Conservation (phyloP, 92 coral and sea anemone genomes). For the Phenganax marumi region DNA sequence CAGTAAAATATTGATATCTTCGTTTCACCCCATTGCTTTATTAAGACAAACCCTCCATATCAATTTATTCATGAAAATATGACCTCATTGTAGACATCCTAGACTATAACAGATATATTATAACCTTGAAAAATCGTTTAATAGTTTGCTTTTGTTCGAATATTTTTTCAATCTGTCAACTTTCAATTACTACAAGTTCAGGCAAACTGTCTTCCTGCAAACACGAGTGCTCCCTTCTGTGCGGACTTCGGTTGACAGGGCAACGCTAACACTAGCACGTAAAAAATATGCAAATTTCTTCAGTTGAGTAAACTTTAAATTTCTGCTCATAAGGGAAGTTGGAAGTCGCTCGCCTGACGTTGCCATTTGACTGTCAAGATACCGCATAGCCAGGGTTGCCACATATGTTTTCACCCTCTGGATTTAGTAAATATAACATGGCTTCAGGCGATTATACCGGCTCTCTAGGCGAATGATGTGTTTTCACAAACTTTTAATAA, state of each 20-base stretch:
- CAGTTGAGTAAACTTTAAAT: background rate
- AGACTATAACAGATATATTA: background rate
- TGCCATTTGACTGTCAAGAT: constrained; percentile 8
- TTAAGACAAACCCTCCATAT: background rate
- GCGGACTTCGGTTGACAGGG: constrained; percentile 32
- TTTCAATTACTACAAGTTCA: background rate
- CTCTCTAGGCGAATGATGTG: background rate
- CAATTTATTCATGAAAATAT: background rate
- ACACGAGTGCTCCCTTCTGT: background rate
- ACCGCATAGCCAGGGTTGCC: background rate
- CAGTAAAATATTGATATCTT: background rate
- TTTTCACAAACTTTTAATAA: background rate
- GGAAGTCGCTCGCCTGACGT: background rate
- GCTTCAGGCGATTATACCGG: background rate
- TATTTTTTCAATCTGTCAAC: background rate
- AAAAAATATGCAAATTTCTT: constrained; percentile 34
- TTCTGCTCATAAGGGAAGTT: constrained; percentile 21
- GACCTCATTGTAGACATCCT: background rate
- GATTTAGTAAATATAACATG: background rate
- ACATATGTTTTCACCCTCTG: background rate
- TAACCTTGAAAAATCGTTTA: background rate
- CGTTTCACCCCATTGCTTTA: background rate
- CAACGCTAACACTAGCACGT: constrained; percentile 25
- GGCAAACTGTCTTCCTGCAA: background rate
- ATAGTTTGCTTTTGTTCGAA: background rate